These are phyloP conservation scores for Puffinus mauretanicus DNA, from an alignment of 2,113 vertebrate genomes.

Conservation along the genomic window DNA sequence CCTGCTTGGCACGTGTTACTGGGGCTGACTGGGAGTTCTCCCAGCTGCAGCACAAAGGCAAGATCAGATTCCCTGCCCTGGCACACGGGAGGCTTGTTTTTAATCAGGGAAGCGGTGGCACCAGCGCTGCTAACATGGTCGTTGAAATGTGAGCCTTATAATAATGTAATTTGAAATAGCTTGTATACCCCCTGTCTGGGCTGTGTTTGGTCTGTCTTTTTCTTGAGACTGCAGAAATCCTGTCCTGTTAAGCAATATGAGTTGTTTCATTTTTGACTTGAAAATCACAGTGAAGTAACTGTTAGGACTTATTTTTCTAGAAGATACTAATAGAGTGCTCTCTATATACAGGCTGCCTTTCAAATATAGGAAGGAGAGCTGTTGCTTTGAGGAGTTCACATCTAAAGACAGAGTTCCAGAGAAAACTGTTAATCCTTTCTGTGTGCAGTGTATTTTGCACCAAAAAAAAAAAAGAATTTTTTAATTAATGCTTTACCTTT, in stretches of 20 bases:
- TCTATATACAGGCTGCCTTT: not conserved
- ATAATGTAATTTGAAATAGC: not conserved
- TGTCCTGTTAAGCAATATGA: not conserved
- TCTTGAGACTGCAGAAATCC: not conserved
- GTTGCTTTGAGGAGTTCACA: not conserved
- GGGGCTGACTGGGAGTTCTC: not conserved
- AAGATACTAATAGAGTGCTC: not conserved
- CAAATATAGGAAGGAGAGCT: not conserved
- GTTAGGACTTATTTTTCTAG: not conserved
- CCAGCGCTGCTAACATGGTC: rapidly evolving
- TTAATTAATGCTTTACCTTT: not conserved
- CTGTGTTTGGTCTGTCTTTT: not conserved
- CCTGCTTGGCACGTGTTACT: not conserved
- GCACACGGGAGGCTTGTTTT: not conserved
- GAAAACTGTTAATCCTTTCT: not conserved
- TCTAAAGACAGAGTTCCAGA: not conserved
- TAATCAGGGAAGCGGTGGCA: not conserved
- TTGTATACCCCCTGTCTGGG: not conserved
- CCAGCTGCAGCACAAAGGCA: not conserved
- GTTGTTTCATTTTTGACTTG: not conserved
- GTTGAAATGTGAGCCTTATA: not conserved
- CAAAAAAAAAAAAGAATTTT: not conserved
- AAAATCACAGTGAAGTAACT: not conserved
- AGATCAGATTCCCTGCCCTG: not conserved
- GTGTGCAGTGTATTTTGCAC: not conserved